Percentiles rank a stretch among this genome's conserved stretches.
Conservation (phyloP, 2,797 vertebrate species). For the Labroides dimidiatus region DNA sequence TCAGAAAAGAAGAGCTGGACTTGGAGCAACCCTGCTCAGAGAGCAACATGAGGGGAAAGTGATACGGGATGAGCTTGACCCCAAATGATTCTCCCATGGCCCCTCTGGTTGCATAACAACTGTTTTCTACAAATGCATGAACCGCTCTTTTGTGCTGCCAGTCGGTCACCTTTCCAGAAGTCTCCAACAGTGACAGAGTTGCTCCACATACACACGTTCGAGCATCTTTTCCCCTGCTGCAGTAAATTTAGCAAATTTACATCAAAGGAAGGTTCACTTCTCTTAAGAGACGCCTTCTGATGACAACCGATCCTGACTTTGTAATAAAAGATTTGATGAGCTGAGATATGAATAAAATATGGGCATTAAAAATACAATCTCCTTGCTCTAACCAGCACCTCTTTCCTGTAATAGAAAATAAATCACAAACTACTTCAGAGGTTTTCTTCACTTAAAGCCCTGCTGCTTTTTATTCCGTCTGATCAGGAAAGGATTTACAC, state of each 20-base stretch:
- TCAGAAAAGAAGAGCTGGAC: conserved; percentile 13
- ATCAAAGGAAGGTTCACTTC: conserved; percentile 1
- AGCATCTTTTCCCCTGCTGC: neutral
- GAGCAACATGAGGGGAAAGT: neutral
- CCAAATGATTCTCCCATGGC: conserved; percentile 28
- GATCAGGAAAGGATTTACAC: conserved; percentile 32
- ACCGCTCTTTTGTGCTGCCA: conserved; percentile 21
- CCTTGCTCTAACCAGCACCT: conserved; percentile 11
- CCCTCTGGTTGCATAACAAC: conserved; percentile 38
- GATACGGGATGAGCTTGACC: conserved; percentile 29
- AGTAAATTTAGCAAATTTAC: conserved; percentile 6
- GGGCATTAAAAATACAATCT: conserved; percentile 9
- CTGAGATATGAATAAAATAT: neutral
- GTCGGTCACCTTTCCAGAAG: conserved; percentile 7
- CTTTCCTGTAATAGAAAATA: conserved; percentile 32
- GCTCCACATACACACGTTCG: neutral
- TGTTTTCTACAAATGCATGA: conserved; percentile 34
- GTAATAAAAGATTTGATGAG: conserved; percentile 4
- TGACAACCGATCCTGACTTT: neutral
- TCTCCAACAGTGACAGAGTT: neutral
- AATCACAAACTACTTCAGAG: conserved; percentile 32
- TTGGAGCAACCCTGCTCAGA: neutral
- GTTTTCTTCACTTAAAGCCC: conserved; percentile 12
- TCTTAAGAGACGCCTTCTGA: neutral
- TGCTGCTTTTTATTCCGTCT: conserved; percentile 29